phyloP scores from a whole-genome alignment of 2,888 invertebrate species.

The Baronia brevicornis region DNA sequence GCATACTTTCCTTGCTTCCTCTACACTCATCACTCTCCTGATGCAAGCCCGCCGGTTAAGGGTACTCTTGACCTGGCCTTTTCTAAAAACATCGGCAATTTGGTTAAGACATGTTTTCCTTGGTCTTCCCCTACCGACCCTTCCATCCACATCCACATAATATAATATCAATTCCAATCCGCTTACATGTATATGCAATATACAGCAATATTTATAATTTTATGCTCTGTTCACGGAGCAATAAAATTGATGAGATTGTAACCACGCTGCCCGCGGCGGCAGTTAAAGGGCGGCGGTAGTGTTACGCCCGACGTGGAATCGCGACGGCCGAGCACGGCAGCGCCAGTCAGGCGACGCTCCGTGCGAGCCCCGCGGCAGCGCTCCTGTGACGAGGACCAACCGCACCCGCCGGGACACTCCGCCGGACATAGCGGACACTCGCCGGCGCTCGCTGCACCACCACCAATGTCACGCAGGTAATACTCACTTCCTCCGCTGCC shows the following conservation, averaged over 20 bases:
- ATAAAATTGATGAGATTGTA: slow-evolving; percentile 36
- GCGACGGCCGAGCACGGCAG: slow-evolving; percentile 77
- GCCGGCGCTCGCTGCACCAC: slow-evolving; percentile 80
- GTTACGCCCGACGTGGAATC: slow-evolving; percentile 74
- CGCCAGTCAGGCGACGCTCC: slow-evolving; percentile 76
- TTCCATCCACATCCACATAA: no score
- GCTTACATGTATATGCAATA: neutral
- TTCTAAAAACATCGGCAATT: no score
- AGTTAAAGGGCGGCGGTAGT: slow-evolving; percentile 80
- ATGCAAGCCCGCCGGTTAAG: no score
- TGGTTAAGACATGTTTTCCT: no score
- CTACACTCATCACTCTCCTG: no score
- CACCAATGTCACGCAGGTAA: slow-evolving; percentile 84
- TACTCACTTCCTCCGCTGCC: neutral
- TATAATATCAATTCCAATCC: neutral
- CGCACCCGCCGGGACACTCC: slow-evolving; percentile 21
- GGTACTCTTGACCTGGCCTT: no score
- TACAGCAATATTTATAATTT: slow-evolving; percentile 4
- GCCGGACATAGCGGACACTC: slow-evolving; percentile 36
- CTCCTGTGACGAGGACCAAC: slow-evolving; percentile 87
- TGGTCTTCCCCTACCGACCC: no score
- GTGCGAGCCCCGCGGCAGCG: slow-evolving; percentile 82
- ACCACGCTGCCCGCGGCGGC: slow-evolving; percentile 71
- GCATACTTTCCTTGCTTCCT: no score
- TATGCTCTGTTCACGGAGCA: slow-evolving; percentile 4